Base-by-base conservation (phyloP, 2,113 vertebrate genomes). In the Numenius arquata region DNA sequence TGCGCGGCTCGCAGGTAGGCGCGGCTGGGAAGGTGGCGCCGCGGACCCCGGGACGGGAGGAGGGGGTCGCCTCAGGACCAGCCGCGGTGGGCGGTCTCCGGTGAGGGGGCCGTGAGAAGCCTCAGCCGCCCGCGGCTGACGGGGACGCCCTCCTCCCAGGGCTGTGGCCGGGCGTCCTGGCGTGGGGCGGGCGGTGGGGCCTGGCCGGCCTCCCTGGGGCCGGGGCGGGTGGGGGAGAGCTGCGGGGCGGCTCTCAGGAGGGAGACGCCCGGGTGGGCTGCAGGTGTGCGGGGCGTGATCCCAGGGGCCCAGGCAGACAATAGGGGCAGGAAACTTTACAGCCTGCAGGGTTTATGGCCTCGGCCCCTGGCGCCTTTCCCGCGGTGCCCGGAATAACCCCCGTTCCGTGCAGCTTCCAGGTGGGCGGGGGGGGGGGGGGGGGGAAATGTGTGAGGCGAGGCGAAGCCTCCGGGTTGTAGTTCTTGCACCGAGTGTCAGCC, bases 1-100 rank as follows among this genome's bases (percentile, higher is more conserved):
- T 76, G 68, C 30, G 84, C 68, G 74, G 65, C 70, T 91, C 41
- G 74, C 83, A 93, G 94, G 88, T 91, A 88, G 83, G 90, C 40
- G 23, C 47, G 29, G 17, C 2, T 50, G 70, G 58, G 14, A 6
- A 36, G 70, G 52, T 2, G 26, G 18, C 2, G 50, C 22, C 6
- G 56, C 21, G 12, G 55, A 10, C 3, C 21, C 22, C 21, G 63
- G 63, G 53, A 4, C 11, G 3, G 4, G 53, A 15, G 62, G 11
- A 30, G 26, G 38, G n/a, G 16, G 21, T 20, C 13, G 17, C 16
- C 12, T 48, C 8, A 3, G 6, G 9, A 48, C 8, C 7, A 4
- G 58, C 8, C 12, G 32, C 15, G 17, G 18, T 29, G 36, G 26
- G 26, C 15, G 4, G n/a, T 20, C 22, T 30, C 9, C 3, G 11